phyloP scores from a whole-genome alignment of 2,113 vertebrate species.

The Tachycineta bicolor region DNA sequence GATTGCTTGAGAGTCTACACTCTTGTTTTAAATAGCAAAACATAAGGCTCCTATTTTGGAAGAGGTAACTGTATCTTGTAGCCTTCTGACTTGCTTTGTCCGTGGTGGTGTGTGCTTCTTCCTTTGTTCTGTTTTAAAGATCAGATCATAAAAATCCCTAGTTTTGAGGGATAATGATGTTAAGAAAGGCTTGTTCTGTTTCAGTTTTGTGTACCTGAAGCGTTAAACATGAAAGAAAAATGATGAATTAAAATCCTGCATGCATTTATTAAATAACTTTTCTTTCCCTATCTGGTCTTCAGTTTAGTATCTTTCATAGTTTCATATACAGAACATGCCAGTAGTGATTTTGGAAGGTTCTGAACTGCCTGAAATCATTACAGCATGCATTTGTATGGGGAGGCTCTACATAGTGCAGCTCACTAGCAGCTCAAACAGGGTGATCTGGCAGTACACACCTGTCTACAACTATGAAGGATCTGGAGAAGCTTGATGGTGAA shows the following conservation, averaged over 20 bases:
- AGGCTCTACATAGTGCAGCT: neutral
- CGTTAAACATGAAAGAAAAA: neutral
- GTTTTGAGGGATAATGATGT: neutral
- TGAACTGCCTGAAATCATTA: neutral
- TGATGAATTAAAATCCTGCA: neutral
- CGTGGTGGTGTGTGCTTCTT: neutral
- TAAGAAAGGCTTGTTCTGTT: neutral
- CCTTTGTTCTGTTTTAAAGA: neutral
- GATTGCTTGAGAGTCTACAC: neutral
- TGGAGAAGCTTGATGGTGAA: neutral
- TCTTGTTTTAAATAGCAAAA: neutral
- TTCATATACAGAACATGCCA: neutral
- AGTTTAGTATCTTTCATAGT: neutral
- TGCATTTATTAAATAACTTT: neutral
- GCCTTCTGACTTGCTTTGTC: neutral
- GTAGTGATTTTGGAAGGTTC: neutral
- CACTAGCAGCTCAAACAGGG: neutral
- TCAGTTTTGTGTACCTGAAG: neutral
- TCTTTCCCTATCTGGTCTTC: neutral
- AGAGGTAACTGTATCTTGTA: neutral
- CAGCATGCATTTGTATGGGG: neutral
- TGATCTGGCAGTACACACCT: neutral
- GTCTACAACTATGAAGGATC: neutral
- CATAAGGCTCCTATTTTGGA: neutral
- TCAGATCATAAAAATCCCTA: neutral